Base-by-base conservation (phyloP, 2,113 vertebrate genomes). In the Chaetodon auriga region DNA sequence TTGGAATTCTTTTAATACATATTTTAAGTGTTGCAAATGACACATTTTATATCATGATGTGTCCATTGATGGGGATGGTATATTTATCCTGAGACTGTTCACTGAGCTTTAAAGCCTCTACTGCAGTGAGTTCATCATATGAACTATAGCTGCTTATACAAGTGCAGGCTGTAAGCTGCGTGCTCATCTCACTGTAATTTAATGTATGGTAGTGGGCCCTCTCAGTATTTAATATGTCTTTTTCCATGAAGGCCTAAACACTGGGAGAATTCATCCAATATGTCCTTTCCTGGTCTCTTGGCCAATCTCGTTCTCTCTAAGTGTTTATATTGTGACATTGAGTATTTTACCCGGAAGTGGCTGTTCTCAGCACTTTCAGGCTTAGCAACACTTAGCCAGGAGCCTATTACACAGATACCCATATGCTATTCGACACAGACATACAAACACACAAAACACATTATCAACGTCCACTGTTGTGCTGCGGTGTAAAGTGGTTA, bases 281-380 rank as follows among this genome's bases (percentile, higher is more conserved):
- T 58, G 46, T 68, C 23, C 46, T 76, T 55, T 60, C 21, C 7
- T 6, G 13, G 75, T 82, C n/a, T 69, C 49, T 75, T 11, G 2
- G 13, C n/a, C 54, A 16, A 9, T 53, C 16, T 66, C 13, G 23
- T 63, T 68, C 74, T 49, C 36, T 36, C 25, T 21, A 54, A 76
- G 62, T 53, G 63, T 87, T 85, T 68, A 48, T 64, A 69, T 49
- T 57, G 38, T 53, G 77, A 49, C 43, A 1, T 18, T 5, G n/a
- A 74, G 36, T 61, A 30, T 81, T 87, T 82, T 84, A 75, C 82
- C 72, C 43, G 61, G 69, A 89, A 87, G 63, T 69, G 66, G 81
- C 80, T 41, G 43, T 71, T 75, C 71, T 81, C 68, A 83, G 43
- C 78, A 68, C 66, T 84, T 53, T 69, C 71, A 41, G 57, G 82